Evolutionary conservation across 2,888 invertebrate species (phyloP).

Genomic region (Anoplius nigerrimus): DNA sequence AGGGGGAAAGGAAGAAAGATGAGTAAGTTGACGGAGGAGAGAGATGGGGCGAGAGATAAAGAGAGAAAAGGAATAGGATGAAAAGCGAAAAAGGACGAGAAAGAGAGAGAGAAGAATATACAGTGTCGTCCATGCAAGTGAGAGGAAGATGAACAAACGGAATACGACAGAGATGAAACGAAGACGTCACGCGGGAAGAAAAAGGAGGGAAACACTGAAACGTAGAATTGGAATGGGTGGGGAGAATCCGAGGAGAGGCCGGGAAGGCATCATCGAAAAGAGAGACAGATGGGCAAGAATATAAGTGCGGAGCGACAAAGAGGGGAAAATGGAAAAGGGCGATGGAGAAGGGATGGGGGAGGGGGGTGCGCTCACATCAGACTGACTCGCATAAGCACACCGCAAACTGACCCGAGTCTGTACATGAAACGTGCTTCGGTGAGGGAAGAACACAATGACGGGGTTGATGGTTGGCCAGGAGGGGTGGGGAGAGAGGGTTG

Average conservation of each 20-base stretch:
- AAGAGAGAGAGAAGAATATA: conserved; percentile 7
- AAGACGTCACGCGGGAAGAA: background rate
- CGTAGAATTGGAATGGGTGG: no score
- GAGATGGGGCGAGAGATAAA: background rate
- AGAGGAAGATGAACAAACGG: background rate
- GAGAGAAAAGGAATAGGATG: conserved; percentile 11
- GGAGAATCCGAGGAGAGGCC: no score
- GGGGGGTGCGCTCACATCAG: conserved; percentile 17
- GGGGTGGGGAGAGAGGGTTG: conserved; percentile 8
- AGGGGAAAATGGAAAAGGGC: conserved; percentile 38
- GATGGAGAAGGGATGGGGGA: conserved; percentile 20
- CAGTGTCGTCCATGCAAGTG: background rate
- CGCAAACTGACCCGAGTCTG: no score
- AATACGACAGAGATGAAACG: conserved; percentile 6
- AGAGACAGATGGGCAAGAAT: conserved; percentile 40
- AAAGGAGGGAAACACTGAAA: no score
- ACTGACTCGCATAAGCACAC: no score
- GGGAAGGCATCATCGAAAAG: conserved; percentile 16
- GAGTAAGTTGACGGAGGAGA: background rate
- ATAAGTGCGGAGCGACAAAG: conserved; percentile 26
- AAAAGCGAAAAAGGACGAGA: background rate
- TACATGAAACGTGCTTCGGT: background rate
- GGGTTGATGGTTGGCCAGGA: background rate
- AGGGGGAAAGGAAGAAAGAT: conserved; percentile 18
- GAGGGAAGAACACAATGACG: conserved; percentile 40